A percentile compares a stretch with the other conserved stretches of the same genome.
These are phyloP conservation scores for Littorina saxatilis DNA, from an alignment of 1,140 invertebrate genomes.

Conservation along the genomic window DNA sequence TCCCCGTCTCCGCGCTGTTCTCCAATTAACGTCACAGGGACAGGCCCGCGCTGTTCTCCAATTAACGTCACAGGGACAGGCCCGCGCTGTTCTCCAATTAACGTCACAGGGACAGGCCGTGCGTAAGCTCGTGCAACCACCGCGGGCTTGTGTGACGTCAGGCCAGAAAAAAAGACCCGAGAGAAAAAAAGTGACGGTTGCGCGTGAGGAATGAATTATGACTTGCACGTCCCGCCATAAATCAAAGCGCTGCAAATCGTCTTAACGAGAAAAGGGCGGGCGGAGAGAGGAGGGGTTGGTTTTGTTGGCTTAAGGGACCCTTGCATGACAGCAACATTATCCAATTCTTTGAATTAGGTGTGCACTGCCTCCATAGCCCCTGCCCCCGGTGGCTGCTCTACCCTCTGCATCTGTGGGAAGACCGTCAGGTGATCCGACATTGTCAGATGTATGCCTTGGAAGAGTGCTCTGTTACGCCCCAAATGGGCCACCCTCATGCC, in stretches of 20 bases:
- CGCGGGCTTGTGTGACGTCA: constrained; percentile 16
- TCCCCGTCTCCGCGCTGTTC: no score
- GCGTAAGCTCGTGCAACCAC: constrained; percentile 11
- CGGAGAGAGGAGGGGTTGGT: no score
- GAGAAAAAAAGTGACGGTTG: background rate
- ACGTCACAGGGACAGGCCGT: background rate
- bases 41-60: constrained; percentile 4
- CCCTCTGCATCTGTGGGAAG: no score
- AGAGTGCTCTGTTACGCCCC: no score
- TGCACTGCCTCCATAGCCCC: background rate
- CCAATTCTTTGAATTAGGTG: background rate
- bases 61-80: no score
- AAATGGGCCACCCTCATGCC: no score
- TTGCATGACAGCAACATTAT: constrained; percentile 2
- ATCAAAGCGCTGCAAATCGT: constrained; percentile 31
- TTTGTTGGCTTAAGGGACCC: background rate
- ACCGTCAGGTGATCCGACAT: no score
- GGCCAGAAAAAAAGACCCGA: background rate
- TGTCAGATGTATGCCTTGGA: no score
- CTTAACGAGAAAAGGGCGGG: constrained; percentile 29
- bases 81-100: background rate
- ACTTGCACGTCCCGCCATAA: background rate
- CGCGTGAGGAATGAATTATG: constrained; percentile 29
- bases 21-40: no score
- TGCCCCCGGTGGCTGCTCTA: no score